Evolutionary conservation across 2,113 vertebrate genomes (phyloP), one percentile per base, ranked within the genome.

Genomic region (Tychaedon coryphoeus): DNA sequence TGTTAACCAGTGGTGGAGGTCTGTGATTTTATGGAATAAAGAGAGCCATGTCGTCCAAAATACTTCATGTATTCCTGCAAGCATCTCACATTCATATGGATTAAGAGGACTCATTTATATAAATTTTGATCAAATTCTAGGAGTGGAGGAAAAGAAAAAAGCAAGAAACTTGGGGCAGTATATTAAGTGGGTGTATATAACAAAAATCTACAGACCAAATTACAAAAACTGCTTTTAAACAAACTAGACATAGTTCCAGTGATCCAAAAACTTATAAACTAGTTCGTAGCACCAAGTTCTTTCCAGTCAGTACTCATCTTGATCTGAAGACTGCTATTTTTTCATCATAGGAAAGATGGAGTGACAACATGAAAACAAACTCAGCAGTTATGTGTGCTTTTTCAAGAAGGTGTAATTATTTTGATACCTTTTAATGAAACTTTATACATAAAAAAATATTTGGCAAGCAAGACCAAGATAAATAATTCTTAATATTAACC

Each of bases 401-500:
- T 94, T 82, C 69, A 79, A 64, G 64, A 67, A 60, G 6, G 6
- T 71, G 17, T 42, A 62, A 34, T 75, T 87, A 19, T 81, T 9
- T 0, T 33, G 54, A 67, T 51, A 43, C 3, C 38, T 71, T 80
- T 22, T 51, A 64, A 90, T 79, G 61, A 75, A 67, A 78, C 48
- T 81, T 60, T 71, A 51, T 26, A 54, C 34, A 5, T 34, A 29
- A 62, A 62, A 70, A 90, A 90, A 42, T 58, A 74, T 12, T 51
- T 62, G 67, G 9, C 36, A 84, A 58, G 43, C 43, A 85, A 94
- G 85, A 45, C 19, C n/a, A 43, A 78, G 48, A n/a, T 91, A 43
- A 93, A 29, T 40, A 87, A 42, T 67, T 85, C 34, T 22, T 93
- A 60, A 57, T 94, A 83, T 84, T 94, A 92, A 64, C 40, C 47